These are phyloP conservation scores for Artibeus lituratus DNA, from an alignment of 2,797 vertebrate genomes.

Conservation along the genomic window DNA sequence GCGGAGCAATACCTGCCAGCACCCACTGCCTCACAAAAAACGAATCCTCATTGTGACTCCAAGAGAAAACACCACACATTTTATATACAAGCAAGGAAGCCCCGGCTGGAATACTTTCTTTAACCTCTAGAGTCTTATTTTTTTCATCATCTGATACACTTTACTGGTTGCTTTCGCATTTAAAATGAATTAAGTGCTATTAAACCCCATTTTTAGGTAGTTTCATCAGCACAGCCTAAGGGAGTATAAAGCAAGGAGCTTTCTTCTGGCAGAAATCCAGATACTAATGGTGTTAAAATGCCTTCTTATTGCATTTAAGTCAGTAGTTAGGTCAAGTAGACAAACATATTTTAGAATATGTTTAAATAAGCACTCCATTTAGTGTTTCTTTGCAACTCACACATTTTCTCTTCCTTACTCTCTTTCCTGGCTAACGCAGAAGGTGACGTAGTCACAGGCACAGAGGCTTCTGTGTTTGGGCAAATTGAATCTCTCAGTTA, in stretches of 20 bases:
- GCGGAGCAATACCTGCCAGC: background rate
- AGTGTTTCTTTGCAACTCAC: conserved; percentile 64
- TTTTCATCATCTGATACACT: conserved; percentile 50
- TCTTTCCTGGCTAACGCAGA: background rate
- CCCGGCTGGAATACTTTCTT: conserved; percentile 26
- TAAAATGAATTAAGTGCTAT: conserved; percentile 77
- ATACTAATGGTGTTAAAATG: conserved; percentile 83
- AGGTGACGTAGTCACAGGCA: background rate
- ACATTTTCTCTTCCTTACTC: conserved; percentile 53
- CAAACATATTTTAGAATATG: conserved; percentile 80
- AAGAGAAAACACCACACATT: background rate
- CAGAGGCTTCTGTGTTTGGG: background rate
- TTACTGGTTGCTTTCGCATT: conserved; percentile 69
- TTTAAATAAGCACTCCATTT: conserved; percentile 84
- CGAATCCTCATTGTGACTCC: background rate
- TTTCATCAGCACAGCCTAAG: conserved; percentile 77
- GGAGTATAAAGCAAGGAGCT: conserved; percentile 75
- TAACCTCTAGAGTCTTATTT: conserved; percentile 62
- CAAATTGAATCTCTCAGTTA: conserved; percentile 11
- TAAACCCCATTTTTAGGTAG: conserved; percentile 74
- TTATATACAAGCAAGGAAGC: background rate
- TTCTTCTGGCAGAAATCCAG: conserved; percentile 81
- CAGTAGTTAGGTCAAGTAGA: conserved; percentile 81
- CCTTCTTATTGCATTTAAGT: conserved; percentile 79
- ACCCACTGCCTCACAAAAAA: background rate